Evolutionary conservation across 2,888 invertebrate genomes (phyloP).

Genomic region (Ellobium chinense): DNA sequence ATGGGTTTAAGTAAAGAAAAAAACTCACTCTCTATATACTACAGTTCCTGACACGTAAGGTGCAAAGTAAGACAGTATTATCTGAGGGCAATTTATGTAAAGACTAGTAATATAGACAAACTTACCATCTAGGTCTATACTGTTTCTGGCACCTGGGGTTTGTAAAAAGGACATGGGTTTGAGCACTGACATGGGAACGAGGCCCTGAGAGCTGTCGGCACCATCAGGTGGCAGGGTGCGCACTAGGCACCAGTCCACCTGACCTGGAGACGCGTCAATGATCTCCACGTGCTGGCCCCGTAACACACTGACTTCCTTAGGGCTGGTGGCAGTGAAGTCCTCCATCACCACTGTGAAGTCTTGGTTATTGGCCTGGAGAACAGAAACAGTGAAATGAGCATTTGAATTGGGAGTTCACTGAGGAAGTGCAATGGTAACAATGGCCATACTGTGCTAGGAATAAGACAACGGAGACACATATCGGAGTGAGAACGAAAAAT

Average conservation of each 20-base stretch:
- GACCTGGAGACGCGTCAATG: slow-evolving; percentile 83
- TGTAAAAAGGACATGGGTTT: slow-evolving; percentile 75
- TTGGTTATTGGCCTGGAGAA: too few relatives aligned
- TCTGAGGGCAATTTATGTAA: too few relatives aligned
- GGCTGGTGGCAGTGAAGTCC: slow-evolving; percentile 87
- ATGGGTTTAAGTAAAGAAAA: too few relatives aligned
- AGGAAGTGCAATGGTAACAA: too few relatives aligned
- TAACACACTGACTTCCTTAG: slow-evolving; percentile 89
- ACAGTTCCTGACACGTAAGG: too few relatives aligned
- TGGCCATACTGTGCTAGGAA: too few relatives aligned
- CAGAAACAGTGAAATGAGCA: too few relatives aligned
- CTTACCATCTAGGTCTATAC: slow-evolving; percentile 77
- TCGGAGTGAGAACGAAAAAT: neutral
- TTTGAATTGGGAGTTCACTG: too few relatives aligned
- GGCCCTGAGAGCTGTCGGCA: slow-evolving; percentile 73
- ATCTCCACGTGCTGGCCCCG: slow-evolving; percentile 97
- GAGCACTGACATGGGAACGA: slow-evolving; percentile 78
- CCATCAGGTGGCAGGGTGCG: slow-evolving; percentile 69
- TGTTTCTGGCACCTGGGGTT: slow-evolving; percentile 72
- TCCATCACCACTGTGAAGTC: slow-evolving; percentile 80
- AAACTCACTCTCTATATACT: too few relatives aligned
- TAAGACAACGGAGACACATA: neutral
- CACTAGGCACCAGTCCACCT: slow-evolving; percentile 79
- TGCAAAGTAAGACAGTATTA: too few relatives aligned
- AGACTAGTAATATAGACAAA: too few relatives aligned